A percentile compares a stretch with the other conserved stretches of the same genome.
phyloP scores from a whole-genome alignment of 2,888 invertebrate species.

The Smittia aterrima region DNA sequence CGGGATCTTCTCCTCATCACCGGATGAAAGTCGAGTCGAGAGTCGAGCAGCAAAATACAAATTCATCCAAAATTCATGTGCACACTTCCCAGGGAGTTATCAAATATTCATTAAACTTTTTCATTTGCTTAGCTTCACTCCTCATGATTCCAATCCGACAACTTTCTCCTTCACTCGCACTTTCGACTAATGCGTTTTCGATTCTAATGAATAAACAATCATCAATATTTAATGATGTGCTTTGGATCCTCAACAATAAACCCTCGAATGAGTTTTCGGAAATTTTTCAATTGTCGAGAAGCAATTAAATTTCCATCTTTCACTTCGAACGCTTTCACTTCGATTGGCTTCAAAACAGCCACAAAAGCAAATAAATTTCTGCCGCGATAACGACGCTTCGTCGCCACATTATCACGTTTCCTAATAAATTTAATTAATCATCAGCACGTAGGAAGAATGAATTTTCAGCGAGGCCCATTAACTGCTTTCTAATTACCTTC shows the following conservation, averaged over 20 bases:
- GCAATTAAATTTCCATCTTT: slow-evolving; percentile 27
- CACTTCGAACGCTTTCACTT: neutral
- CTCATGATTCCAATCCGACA: neutral
- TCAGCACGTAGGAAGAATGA: neutral
- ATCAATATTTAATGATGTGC: slow-evolving; percentile 8
- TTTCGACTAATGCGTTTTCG: neutral
- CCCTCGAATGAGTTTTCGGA: slow-evolving; percentile 15
- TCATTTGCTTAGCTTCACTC: slow-evolving; percentile 19
- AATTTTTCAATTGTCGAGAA: slow-evolving; percentile 11
- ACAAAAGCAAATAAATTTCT: neutral
- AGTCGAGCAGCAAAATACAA: neutral
- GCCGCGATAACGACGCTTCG: neutral
- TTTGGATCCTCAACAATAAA: neutral
- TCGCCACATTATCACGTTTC: slow-evolving; percentile 4
- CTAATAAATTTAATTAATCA: slow-evolving; percentile 20
- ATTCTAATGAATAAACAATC: neutral
- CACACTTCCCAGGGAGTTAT: neutral
- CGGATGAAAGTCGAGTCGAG: neutral
- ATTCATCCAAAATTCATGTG: slow-evolving; percentile 24
- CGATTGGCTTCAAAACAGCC: neutral
- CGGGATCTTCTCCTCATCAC: neutral
- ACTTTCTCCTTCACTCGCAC: neutral
- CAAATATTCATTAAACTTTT: slow-evolving; percentile 33
- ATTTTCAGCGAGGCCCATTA: neutral
- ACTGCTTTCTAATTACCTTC: slow-evolving; percentile 35